Evolutionary conservation across 2,888 invertebrate species (phyloP), one percentile per base, ranked within the genome.

Genomic region (Maniola hyperantus): DNA sequence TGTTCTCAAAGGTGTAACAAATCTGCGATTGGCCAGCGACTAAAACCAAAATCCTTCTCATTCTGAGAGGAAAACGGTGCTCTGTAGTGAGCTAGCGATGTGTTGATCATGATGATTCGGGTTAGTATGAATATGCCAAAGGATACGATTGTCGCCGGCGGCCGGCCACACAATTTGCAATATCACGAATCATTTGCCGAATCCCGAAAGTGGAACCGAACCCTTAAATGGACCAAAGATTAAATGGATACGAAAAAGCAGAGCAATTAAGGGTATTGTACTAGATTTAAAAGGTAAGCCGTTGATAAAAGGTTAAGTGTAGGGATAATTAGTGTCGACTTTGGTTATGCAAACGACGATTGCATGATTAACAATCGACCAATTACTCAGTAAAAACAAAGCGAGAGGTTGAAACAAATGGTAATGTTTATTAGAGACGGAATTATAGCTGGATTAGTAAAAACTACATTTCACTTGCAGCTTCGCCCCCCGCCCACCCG

Each of bases 181-280:
- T 26, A 26, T 26, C 26, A 26, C 26, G 26, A 26, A 26, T 26
- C 1, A 26, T 26, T 26, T 26, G 26, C 26, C 26, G 26, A 26
- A 26, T 26, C 26, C 26, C 26, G 26, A 26, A 2, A 26, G 26
- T 26, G 26, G 26, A 26, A 4, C 26, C 26, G 4, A 26, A 26
- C 26, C 26, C n/a, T n/a, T n/a, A n/a, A 26, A 2, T 62, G 67
- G 69, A 65, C 36, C 58, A 60, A 53, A 69, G 69, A 69, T 72
- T 72, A 63, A 70, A 70, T 69, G 67, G 69, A 69, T 69, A 69
- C 62, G 65, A 73, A 72, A 70, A 72, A 72, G 65, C 65, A 66
- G 71, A 71, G 71, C 74, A 73, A 74, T 74, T 73, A 73, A 69
- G 57, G 57, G 65, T 68, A 70, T 68, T 71, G 70, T 70, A 71